Evolutionary conservation across 2,797 vertebrate genomes (phyloP).

Genomic region (Urosaurus nigricauda): DNA sequence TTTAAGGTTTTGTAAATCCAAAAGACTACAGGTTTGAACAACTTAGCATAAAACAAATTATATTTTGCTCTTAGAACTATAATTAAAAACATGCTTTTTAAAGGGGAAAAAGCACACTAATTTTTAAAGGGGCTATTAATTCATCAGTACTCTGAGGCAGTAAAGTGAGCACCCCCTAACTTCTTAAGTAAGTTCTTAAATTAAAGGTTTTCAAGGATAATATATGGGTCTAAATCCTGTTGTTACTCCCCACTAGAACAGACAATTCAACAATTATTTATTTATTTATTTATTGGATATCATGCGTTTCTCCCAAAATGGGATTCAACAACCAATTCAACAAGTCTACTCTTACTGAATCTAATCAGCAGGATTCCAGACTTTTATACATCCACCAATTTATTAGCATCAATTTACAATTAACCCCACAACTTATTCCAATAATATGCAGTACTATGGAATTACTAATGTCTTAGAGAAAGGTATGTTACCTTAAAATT

Average conservation of each 20-base stretch:
- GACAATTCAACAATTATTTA: too few relatives aligned
- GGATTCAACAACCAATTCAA: too few relatives aligned
- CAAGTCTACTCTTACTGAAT: too few relatives aligned
- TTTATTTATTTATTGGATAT: too few relatives aligned
- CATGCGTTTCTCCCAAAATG: too few relatives aligned
- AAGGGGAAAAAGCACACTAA: constrained; percentile 32
- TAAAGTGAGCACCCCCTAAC: constrained; percentile 16
- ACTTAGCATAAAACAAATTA: constrained; percentile 49
- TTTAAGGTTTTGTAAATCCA: constrained; percentile 44
- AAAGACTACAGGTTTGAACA: constrained; percentile 53
- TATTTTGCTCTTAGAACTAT: constrained; percentile 39
- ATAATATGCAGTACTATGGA: constrained; percentile 26
- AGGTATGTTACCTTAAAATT: constrained; percentile 16
- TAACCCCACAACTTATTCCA: constrained; percentile 25
- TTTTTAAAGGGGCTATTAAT: constrained; percentile 44
- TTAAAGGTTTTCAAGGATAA: constrained; percentile 3
- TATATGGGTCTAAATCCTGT: background rate
- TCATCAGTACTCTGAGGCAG: constrained; percentile 23
- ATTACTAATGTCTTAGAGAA: constrained; percentile 34
- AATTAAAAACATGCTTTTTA: constrained; percentile 30
- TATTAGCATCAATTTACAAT: constrained; percentile 24
- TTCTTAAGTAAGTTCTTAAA: background rate
- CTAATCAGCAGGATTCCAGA: too few relatives aligned
- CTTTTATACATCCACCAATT: constrained; percentile 8
- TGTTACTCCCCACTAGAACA: too few relatives aligned